Base-by-base conservation (phyloP, 2,113 vertebrate genomes). In the Fulica atra region DNA sequence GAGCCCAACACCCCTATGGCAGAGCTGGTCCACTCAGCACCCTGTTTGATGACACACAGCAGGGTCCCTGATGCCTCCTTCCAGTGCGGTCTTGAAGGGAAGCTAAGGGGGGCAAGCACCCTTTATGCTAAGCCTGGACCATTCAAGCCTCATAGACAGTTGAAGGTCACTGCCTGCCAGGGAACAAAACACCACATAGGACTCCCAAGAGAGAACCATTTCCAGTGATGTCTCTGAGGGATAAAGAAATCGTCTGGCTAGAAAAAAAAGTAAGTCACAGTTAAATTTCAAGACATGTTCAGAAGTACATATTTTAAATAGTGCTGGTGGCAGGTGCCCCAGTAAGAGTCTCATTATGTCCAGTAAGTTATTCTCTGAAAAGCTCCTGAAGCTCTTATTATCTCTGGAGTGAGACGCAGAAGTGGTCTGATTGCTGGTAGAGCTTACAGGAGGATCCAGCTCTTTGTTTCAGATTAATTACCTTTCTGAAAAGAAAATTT, bases 391-490 rank as follows among this genome's bases (percentile, higher is more conserved):
- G 93, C 95, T 86, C 73, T 93, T 96, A 74, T 81, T 92, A 89
- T 68, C 92, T 91, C 86, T 81, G 46, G 81, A 91, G 84, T 70
- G 85, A 88, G 89, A 90, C 0, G 1, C 56, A 93, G 51, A 96
- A 94, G 88, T 88, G 69, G 76, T 71, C 61, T 91, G 72, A 88
- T 90, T 76, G 83, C 68, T 76, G 31, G 21, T 40, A 88, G 86
- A 93, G 88, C 88, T 93, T 96, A 91, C 42, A 60, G 86, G 61
- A 84, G 60, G 73, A 63, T 81, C 90, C 65, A 84, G 38, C 38
- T 70, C 77, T 95, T 84, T 92, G 83, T 86, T 93, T 95, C 13
- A 7, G 56, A 79, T 91, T 96, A 96, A 95, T 93, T 95, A 74
- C 83, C 53, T 93, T 78, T 91, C 74, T 76, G 88, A 95, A 94